Evolutionary conservation across 23 tunicate genomes (phyloP).

Genomic region (Styela plicata): DNA sequence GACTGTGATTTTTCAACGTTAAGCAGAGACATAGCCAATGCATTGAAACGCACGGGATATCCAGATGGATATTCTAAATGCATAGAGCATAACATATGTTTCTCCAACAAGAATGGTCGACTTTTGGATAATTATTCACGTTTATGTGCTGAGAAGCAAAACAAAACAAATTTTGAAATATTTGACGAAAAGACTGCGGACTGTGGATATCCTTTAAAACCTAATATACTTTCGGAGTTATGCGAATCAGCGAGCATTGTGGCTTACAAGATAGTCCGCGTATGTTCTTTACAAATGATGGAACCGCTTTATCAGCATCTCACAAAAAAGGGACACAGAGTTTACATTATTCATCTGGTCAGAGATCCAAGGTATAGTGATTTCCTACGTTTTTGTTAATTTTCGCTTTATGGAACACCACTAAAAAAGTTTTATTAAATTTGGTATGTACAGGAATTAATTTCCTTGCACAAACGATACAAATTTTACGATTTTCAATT

Average conservation of each 20-base stretch:
- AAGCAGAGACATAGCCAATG: background rate
- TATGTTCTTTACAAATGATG: constrained; percentile 12
- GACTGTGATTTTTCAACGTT: background rate
- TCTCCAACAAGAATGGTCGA: background rate
- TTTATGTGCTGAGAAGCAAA: background rate
- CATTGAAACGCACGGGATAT: background rate
- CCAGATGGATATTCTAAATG: background rate
- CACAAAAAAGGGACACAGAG: background rate
- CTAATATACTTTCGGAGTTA: background rate
- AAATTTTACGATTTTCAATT: too few species aligned
- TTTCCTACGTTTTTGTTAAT: too few species aligned
- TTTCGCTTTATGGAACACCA: too few species aligned
- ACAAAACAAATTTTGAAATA: background rate
- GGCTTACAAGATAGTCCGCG: background rate
- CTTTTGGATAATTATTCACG: background rate
- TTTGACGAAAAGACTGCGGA: background rate
- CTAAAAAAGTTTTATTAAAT: too few species aligned
- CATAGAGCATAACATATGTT: background rate
- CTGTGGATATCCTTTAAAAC: constrained; percentile 15
- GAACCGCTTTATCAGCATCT: background rate
- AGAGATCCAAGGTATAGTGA: constrained; percentile 27
- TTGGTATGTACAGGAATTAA: too few species aligned
- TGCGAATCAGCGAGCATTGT: background rate
- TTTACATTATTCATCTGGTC: constrained; percentile 14
- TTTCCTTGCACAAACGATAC: too few species aligned